Base-by-base conservation (phyloP, 2,797 vertebrate genomes). In the Syngnathus acus region DNA sequence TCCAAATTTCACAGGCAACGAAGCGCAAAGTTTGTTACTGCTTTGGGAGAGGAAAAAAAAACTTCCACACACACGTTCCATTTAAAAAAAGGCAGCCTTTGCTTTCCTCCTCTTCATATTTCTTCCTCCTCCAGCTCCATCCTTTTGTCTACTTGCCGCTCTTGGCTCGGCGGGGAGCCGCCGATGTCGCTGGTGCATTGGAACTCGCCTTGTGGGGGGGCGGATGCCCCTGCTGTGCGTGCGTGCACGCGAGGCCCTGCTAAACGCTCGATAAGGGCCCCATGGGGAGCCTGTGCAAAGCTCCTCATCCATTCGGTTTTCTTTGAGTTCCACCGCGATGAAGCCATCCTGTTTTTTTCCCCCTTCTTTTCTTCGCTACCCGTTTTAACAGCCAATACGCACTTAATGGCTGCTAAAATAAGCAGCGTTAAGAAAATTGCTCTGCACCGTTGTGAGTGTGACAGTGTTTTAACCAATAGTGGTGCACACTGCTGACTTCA, bases 331-430 rank as follows among this genome's bases (percentile, higher is more conserved):
- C 53, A 73, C 69, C 63, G 61, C 39, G 47, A 91, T 87, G 88
- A 87, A 82, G 78, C 77, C 32, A 72, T 87, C 88, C 87, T 89
- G 87, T 77, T 37, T 64, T 85, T 78, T 79, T 72, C 69, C 70
- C 64, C 78, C 74, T 80, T 80, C 74, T 75, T n/a, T 64, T 64
- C 63, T 81, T 80, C 71, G 77, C 75, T 62, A 77, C 78, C 76
- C 81, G 75, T 77, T 60, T 60, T 14, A 54, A 26, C 53, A 26
- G 11, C 50, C 50, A 21, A 10, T 53, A 21, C n/a, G 23, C 10
- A 26, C 53, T 21, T 6, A 13, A 2, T 14, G 4, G 53, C 53
- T 55, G 53, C 23, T 26, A 14, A 55, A 55, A 26, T 21, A 11
- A 55, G 23, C 6, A 23, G 32, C 32, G 32, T 32, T 55, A 10